phyloP scores from a whole-genome alignment of 1,140 invertebrate species.

The Papilio polytes region DNA sequence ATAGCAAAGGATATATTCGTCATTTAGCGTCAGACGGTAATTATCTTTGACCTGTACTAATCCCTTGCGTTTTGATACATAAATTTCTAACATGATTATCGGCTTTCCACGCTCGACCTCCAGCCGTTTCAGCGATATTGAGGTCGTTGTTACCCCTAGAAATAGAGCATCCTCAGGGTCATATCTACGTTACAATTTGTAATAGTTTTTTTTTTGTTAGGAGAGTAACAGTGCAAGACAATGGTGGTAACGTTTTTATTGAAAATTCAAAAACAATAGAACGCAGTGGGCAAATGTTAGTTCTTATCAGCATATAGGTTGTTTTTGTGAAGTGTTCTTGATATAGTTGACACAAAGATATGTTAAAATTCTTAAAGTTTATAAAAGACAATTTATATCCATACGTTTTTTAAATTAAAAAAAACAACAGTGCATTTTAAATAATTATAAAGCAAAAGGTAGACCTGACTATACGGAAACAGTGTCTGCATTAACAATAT shows the following conservation, averaged over 20 bases:
- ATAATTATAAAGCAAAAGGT: neutral
- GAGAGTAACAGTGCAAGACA: neutral
- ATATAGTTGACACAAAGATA: neutral
- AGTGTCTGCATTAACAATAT: neutral
- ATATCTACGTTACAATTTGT: neutral
- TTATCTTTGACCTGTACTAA: neutral
- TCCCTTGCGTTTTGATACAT: neutral
- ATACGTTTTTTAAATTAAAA: too few species aligned
- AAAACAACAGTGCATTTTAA: neutral
- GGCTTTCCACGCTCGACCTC: neutral
- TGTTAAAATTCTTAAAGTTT: neutral
- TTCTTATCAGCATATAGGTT: neutral
- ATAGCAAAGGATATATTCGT: neutral
- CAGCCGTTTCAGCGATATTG: neutral
- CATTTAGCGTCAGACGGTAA: neutral
- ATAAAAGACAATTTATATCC: too few species aligned
- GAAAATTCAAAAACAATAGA: neutral
- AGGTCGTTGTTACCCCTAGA: slow-evolving; percentile 5
- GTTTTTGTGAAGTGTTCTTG: neutral
- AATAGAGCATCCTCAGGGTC: neutral
- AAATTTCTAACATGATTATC: slow-evolving; percentile 1
- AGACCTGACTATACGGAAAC: neutral
- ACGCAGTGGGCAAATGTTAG: too few species aligned
- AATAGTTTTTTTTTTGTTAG: neutral
- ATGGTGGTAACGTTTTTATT: neutral